These are phyloP conservation scores for Hipposideros larvatus DNA, from an alignment of 2,797 vertebrate species.

Conservation along the genomic window DNA sequence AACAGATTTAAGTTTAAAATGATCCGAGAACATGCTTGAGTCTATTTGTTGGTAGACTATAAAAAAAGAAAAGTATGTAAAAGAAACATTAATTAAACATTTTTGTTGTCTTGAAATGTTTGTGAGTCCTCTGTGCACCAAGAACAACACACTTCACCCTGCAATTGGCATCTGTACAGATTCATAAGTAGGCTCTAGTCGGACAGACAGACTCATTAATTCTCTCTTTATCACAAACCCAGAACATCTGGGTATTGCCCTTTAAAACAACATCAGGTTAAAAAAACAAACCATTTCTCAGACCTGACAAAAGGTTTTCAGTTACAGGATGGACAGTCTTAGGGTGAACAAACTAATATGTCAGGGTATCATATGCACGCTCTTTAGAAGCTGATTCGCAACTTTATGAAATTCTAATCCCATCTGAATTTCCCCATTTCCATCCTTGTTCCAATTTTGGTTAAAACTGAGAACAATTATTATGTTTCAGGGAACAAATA, in stretches of 20 bases:
- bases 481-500: neutral
- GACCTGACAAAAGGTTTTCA: conserved; percentile 72
- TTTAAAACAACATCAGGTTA: conserved; percentile 81
- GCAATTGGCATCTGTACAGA: neutral
- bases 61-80: conserved; percentile 41
- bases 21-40: conserved; percentile 29
- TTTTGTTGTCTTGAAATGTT: conserved; percentile 60
- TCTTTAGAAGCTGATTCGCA: conserved; percentile 52
- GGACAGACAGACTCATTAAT: conserved; percentile 71
- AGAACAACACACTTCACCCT: conserved; percentile 22
- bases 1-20: conserved; percentile 25
- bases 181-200: conserved; percentile 14
- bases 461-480: neutral
- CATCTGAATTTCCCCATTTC: neutral
- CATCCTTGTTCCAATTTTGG: neutral
- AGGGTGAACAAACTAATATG: conserved; percentile 47
- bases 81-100: conserved; percentile 53
- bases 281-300: conserved; percentile 78
- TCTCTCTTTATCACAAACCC: conserved; percentile 71
- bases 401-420: conserved; percentile 30
- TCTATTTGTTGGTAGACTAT: conserved; percentile 43
- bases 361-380: neutral
- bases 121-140: neutral
- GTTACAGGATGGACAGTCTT: conserved; percentile 71
- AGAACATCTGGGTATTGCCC: conserved; percentile 76